Evolutionary conservation across 2,888 invertebrate species (phyloP), one percentile per base, ranked within the genome.

Genomic region (Craniophora ligustri): DNA sequence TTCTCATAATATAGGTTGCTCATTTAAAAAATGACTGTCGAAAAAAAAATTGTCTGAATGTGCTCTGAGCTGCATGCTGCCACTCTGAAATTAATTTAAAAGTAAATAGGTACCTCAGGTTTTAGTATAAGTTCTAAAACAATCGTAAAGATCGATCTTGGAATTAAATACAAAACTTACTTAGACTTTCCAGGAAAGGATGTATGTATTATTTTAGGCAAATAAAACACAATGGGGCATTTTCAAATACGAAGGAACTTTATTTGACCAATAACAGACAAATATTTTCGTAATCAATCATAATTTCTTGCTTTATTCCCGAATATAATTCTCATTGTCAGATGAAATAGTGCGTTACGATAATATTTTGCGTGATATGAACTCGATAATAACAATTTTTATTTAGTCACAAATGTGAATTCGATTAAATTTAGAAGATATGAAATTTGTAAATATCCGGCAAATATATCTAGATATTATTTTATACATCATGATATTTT

Each of bases 201-300:
- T 2, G 6, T n/a, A 32, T 19, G 18, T 59, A 46, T 44, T 2
- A 2, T 21, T 7, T n/a, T 26, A n/a, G 26, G 5, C n/a, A 26
- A 26, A 76, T 78, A 61, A 54, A 78, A 82, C 72, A 48, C 62
- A 51, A 36, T 28, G 23, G 14, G 48, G 36, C 21, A 57, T 77
- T 77, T 79, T 78, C 67, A 79, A 85, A 84, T 89, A 86, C 78
- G 88, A 91, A 91, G 92, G 91, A 92, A 91, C 91, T 93, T 92
- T 93, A 93, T 89, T 92, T 87, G 85, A 87, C 86, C 87, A 88
- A 85, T 88, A 88, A 88, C 83, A 86, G 87, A 89, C 85, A 87
- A 86, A 83, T 80, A 79, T 78, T 76, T 78, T 81, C 64, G 73
- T 73, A 81, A 83, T 78, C 69, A 75, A 84, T 81, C 72, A 82